Percentiles rank a stretch among this genome's conserved stretches.
phyloP scores from a whole-genome alignment of 2,888 invertebrate species.

The Tuta absoluta region DNA sequence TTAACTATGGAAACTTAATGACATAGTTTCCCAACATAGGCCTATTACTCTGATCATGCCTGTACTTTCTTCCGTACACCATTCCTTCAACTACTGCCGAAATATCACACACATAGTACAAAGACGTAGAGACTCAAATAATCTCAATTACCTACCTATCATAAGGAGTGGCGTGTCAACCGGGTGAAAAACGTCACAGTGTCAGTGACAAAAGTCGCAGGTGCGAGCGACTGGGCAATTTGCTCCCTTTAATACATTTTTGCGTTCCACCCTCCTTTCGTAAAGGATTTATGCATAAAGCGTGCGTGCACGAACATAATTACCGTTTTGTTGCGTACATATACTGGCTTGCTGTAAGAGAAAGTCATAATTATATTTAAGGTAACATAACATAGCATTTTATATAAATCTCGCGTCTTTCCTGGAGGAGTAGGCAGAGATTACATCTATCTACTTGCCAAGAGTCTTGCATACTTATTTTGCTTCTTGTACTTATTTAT shows the following conservation, averaged over 20 bases:
- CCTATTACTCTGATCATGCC: no score
- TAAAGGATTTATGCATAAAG: conserved; percentile 28
- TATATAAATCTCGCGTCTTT: no score
- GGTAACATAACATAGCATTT: not conserved
- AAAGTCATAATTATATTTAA: conserved; percentile 1
- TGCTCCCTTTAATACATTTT: conserved; percentile 29
- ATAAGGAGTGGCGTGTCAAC: not conserved
- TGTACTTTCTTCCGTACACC: no score
- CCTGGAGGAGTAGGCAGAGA: no score
- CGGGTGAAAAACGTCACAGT: conserved; percentile 10
- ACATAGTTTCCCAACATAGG: no score
- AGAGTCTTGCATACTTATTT: no score
- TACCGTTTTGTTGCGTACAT: conserved; percentile 25
- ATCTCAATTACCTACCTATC: not conserved
- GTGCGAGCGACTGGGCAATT: conserved; percentile 22
- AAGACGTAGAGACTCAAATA: not conserved
- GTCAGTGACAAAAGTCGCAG: conserved; percentile 26
- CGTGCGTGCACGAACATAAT: conserved; percentile 29
- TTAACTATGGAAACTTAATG: no score
- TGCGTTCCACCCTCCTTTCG: conserved; percentile 16
- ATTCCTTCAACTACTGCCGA: no score
- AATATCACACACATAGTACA: not conserved
- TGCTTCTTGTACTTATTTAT: no score
- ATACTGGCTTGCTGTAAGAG: conserved; percentile 15
- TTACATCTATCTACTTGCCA: no score